Evolutionary conservation across 2,888 invertebrate genomes (phyloP).

Genomic region (Leucophenga maculata): DNA sequence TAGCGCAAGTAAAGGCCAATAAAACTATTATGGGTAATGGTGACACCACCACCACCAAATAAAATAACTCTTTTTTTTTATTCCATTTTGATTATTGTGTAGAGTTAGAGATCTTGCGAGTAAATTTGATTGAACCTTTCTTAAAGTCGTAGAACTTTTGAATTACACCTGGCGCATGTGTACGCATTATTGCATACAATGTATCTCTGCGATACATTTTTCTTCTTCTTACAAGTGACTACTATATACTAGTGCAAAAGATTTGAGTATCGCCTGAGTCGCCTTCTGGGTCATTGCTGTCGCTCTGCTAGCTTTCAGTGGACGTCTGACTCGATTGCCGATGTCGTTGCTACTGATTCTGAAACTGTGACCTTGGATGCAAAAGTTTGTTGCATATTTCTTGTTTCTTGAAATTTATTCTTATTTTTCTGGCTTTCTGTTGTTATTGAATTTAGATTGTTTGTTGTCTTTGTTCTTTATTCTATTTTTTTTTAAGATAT

Average conservation of each 20-base stretch:
- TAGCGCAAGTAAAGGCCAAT: too few species aligned
- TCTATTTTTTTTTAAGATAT: too few species aligned
- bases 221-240: slow-evolving; percentile 17
- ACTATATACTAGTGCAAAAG: not conserved
- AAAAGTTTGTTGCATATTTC: slow-evolving; percentile 1
- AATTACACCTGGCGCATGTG: not conserved
- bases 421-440: slow-evolving; percentile 20
- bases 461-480: slow-evolving; percentile 4
- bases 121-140: too few species aligned
- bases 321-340: not conserved
- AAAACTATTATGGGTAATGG: too few species aligned
- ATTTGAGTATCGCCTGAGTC: slow-evolving; percentile 27
- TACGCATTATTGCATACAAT: not conserved
- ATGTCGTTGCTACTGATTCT: not conserved
- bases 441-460: not conserved
- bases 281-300: slow-evolving; percentile 39
- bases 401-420: not conserved
- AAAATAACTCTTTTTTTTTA: too few species aligned
- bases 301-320: not conserved
- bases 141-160: not conserved
- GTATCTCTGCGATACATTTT: not conserved
- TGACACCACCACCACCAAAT: too few species aligned
- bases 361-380: slow-evolving; percentile 10
- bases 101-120: too few species aligned
- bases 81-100: too few species aligned